These are phyloP conservation scores for Metaphire vulgaris DNA, from an alignment of 1,140 invertebrate species.

Conservation along the genomic window DNA sequence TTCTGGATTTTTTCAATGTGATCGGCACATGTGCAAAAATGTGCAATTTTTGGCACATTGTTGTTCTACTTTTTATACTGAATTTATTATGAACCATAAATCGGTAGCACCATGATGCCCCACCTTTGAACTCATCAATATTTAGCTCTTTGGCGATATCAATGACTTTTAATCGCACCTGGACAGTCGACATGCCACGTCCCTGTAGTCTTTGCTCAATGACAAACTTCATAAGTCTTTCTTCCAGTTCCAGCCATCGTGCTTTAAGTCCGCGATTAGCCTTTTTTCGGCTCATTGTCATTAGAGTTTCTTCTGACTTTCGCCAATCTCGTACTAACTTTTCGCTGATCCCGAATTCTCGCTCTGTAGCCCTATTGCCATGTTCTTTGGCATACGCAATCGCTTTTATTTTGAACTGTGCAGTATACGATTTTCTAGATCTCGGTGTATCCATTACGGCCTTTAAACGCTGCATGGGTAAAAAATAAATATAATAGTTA, in stretches of 20 bases:
- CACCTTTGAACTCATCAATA: constrained; percentile 25
- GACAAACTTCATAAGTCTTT: neutral
- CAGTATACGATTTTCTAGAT: neutral
- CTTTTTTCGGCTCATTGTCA: neutral
- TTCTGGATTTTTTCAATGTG: constrained; percentile 25
- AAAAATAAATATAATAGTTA: too few relatives aligned
- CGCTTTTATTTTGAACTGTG: constrained; percentile 5
- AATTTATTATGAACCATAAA: constrained; percentile 31
- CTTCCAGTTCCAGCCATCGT: neutral
- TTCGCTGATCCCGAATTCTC: neutral
- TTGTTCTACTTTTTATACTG: constrained; percentile 27
- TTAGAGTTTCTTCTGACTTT: neutral
- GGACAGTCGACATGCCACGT: neutral
- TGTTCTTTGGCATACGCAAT: neutral
- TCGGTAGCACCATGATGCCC: constrained; percentile 29
- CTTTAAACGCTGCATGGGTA: too few relatives aligned
- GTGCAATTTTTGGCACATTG: constrained; percentile 32
- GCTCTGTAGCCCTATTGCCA: neutral
- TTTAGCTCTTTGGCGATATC: neutral
- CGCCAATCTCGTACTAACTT: neutral
- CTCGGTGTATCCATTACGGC: neutral
- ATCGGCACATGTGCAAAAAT: constrained; percentile 28
- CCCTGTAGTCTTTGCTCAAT: neutral
- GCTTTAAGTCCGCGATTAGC: neutral
- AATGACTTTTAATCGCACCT: neutral